Conservation (phyloP, 2,113 vertebrate species). For the Oplegnathus fasciatus region DNA sequence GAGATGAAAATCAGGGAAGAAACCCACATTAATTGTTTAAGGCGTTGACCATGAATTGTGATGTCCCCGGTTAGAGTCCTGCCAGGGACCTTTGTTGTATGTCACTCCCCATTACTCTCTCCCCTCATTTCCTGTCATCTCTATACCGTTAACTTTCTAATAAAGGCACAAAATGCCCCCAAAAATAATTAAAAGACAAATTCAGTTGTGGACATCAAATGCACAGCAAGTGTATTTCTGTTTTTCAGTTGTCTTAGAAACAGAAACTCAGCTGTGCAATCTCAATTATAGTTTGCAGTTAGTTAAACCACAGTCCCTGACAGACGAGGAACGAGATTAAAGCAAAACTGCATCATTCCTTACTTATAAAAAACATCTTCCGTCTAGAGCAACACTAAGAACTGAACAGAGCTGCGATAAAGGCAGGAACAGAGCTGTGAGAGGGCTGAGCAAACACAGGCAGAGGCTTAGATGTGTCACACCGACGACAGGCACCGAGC, state of each 20-base stretch:
- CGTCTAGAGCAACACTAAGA: conserved; percentile 27
- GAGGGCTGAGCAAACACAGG: conserved; percentile 31
- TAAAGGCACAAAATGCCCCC: neutral
- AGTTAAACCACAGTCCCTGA: neutral
- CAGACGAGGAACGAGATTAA: conserved; percentile 12
- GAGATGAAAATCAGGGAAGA: neutral
- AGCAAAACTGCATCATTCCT: conserved; percentile 27
- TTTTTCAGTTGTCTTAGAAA: neutral
- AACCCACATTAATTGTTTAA: neutral
- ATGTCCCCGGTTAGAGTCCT: neutral
- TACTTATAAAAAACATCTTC: neutral
- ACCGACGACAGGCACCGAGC: conserved; percentile 34
- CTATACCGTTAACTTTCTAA: neutral
- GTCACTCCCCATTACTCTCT: neutral
- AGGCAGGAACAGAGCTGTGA: conserved; percentile 13
- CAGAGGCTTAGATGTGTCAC: conserved; percentile 53
- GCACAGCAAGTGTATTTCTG: neutral
- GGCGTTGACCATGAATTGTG: neutral
- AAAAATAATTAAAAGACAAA: neutral
- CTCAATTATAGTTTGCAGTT: neutral
- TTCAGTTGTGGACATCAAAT: neutral
- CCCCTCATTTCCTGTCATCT: conserved; percentile 5
- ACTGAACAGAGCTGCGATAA: conserved; percentile 12
- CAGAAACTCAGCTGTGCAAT: conserved; percentile 3
- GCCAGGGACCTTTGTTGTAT: neutral